A percentile compares a stretch with the other conserved stretches of the same genome.
Evolutionary conservation across 1,140 invertebrate species (phyloP).

Genomic region (Drepana arcuata): DNA sequence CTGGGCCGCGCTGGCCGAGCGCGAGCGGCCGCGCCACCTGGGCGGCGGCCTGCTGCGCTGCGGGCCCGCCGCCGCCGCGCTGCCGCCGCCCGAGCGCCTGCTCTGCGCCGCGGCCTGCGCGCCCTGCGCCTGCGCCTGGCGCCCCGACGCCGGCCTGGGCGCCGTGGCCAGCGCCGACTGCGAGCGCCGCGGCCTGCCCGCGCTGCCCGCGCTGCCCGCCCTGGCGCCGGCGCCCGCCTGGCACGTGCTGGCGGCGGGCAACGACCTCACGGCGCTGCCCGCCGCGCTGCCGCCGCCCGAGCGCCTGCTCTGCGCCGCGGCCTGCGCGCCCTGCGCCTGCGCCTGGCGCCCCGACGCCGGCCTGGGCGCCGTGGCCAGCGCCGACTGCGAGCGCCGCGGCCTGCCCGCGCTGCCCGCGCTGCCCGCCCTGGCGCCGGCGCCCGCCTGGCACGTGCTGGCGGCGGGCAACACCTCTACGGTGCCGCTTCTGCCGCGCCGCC

Average conservation of each 20-base stretch:
- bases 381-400: not conserved
- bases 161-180: not conserved
- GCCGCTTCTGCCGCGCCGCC: too few species aligned
- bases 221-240: too few species aligned
- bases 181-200: too few species aligned
- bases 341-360: not conserved
- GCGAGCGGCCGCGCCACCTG: too few species aligned
- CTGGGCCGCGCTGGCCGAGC: too few species aligned
- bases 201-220: too few species aligned
- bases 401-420: not conserved
- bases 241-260: not conserved
- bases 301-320: not conserved
- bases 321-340: not conserved
- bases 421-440: not conserved
- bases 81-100: not conserved
- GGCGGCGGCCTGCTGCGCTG: too few species aligned
- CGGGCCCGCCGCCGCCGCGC: too few species aligned
- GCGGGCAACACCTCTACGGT: too few species aligned
- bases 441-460: not conserved
- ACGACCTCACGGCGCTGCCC: not conserved
- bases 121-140: too few species aligned
- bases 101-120: conserved; percentile 5
- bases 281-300: too few species aligned
- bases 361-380: not conserved
- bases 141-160: too few species aligned